These are phyloP conservation scores for Phymanthus crucifer DNA, from an alignment of 92 coral and sea anemone species.

Conservation along the genomic window DNA sequence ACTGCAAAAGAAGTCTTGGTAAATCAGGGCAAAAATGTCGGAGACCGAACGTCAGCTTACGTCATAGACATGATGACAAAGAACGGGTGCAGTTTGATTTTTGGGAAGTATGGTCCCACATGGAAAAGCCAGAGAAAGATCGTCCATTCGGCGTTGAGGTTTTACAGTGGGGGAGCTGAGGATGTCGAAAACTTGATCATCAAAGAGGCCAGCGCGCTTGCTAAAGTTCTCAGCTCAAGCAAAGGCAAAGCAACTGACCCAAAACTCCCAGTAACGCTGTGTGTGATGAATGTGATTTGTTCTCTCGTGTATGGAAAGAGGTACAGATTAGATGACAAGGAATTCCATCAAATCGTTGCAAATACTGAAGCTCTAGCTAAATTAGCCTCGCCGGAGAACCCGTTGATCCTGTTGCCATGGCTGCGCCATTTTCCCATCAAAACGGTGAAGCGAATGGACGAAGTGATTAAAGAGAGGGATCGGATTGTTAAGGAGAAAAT, in stretches of 20 bases:
- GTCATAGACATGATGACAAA: conserved; percentile 49
- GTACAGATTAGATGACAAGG: conserved; percentile 52
- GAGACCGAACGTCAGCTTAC: conserved; percentile 57
- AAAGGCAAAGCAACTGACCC: conserved; percentile 66
- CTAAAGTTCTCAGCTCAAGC: conserved; percentile 41
- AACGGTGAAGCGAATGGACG: conserved; percentile 27
- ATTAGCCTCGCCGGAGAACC: conserved; percentile 53
- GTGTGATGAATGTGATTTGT: conserved; percentile 70
- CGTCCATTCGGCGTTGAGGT: conserved; percentile 58
- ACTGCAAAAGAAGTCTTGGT: conserved; percentile 43
- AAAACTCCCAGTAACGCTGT: conserved; percentile 47
- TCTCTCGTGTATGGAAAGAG: conserved; percentile 61
- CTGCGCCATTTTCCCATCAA: conserved; percentile 44
- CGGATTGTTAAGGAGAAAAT: conserved; percentile 35
- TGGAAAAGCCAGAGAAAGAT: conserved; percentile 72
- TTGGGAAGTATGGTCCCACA: conserved; percentile 68
- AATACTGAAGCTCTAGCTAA: conserved; percentile 45
- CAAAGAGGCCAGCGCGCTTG: conserved; percentile 45
- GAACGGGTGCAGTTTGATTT: conserved; percentile 49
- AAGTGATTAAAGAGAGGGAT: conserved; percentile 45
- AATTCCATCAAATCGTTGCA: conserved; percentile 46
- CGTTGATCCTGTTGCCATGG: conserved; percentile 57
- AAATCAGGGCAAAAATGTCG: conserved; percentile 36
- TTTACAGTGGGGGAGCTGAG: conserved; percentile 35
- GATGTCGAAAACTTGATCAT: conserved; percentile 52